Conservation (phyloP, 2,113 vertebrate species). For the Bungarus multicinctus region DNA sequence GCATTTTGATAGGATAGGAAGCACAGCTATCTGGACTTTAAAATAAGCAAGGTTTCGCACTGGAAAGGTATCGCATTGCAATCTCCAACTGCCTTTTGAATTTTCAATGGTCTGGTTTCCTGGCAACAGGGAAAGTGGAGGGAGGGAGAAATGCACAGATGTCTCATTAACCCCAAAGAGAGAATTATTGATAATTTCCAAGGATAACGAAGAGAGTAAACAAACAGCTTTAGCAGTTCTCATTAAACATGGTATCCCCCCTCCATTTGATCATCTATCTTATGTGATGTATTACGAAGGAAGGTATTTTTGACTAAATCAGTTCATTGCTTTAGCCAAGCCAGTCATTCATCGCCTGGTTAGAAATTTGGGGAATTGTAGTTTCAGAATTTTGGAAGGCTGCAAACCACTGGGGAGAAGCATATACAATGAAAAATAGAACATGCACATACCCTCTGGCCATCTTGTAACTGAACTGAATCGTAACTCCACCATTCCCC, state of each 20-base stretch:
- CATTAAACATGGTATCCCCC: neutral
- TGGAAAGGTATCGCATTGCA: neutral
- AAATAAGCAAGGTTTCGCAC: constrained; percentile 18
- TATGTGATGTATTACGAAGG: too few species aligned
- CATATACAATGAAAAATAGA: neutral
- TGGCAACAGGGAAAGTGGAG: neutral
- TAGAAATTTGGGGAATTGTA: neutral
- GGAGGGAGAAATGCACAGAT: neutral
- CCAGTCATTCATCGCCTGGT: neutral
- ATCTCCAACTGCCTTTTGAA: neutral
- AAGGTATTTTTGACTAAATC: neutral
- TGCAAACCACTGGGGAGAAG: neutral
- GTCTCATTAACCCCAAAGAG: constrained; percentile 5
- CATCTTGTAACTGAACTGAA: neutral
- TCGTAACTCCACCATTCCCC: neutral
- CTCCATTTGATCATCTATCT: too few species aligned
- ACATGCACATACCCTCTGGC: neutral
- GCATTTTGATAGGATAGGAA: constrained; percentile 36
- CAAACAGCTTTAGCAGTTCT: neutral
- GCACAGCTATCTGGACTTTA: constrained; percentile 36
- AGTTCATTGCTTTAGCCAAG: neutral
- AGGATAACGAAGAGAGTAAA: neutral
- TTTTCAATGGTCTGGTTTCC: constrained; percentile 12
- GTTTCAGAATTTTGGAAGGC: neutral
- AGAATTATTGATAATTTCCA: constrained; percentile 16